Conservation (phyloP, 2,888 invertebrate genomes). For the Anoplius nigerrimus region DNA sequence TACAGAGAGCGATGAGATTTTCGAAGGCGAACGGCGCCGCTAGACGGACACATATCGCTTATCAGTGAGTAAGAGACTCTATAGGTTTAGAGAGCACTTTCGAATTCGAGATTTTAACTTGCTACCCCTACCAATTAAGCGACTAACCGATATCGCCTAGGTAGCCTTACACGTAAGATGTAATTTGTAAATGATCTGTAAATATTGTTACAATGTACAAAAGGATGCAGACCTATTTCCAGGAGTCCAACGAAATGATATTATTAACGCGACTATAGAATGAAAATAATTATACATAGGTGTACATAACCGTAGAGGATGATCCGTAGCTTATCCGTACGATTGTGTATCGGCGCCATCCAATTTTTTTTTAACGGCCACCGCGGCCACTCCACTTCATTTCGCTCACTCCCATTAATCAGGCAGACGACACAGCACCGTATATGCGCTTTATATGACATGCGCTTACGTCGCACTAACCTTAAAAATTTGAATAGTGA, state of each 20-base stretch:
- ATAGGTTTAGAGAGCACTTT: constrained; percentile 62
- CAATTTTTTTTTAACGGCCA: constrained; percentile 49
- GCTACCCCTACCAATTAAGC: constrained; percentile 51
- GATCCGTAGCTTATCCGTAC: constrained; percentile 63
- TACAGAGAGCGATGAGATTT: constrained; percentile 34
- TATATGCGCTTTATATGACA: constrained; percentile 2
- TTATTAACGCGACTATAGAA: constrained; percentile 64
- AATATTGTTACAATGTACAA: constrained; percentile 74
- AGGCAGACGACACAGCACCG: constrained; percentile 5
- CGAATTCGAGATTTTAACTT: constrained; percentile 64
- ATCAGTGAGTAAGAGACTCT: constrained; percentile 62
- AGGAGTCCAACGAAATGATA: constrained; percentile 59
- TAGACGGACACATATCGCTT: constrained; percentile 69
- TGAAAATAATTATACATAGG: constrained; percentile 68
- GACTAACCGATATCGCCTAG: constrained; percentile 64
- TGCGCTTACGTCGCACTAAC: constrained; percentile 16
- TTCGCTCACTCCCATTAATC: constrained; percentile 21
- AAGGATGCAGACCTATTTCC: constrained; percentile 54
- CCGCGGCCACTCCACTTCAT: neutral
- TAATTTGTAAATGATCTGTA: constrained; percentile 72
- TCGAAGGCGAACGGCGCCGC: constrained; percentile 44
- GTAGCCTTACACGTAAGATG: constrained; percentile 56
- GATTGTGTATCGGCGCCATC: constrained; percentile 47
- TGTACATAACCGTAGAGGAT: constrained; percentile 70
- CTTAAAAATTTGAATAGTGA: constrained; percentile 49